Evolutionary conservation across 2,888 invertebrate genomes (phyloP), one percentile per base, ranked within the genome.

Genomic region (Tyria jacobaeae): DNA sequence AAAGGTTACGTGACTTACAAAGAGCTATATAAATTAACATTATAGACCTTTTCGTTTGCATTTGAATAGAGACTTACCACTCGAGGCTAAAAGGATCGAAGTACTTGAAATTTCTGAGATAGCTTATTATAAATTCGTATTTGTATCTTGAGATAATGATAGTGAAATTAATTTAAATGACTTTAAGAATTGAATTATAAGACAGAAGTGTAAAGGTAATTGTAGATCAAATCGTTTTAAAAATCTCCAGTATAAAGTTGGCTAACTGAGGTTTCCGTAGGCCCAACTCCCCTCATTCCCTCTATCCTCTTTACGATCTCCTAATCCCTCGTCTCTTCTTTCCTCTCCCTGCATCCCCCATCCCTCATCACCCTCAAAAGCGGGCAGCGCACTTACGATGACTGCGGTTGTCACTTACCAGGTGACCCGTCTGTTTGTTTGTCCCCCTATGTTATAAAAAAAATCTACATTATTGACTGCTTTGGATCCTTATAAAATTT

Each of bases 1-100:
- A 88, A 88, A 89, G 87, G 87, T 74, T 76, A 68, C 59, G 63
- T 81, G 68, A 69, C 65, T 74, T 79, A 89, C 87, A 90, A 89
- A 87, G 79, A 75, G 85, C 62, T 85, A 88, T 89, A 90, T 85
- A 90, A 91, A 92, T 92, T 90, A 89, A 90, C 89, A 90, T 87
- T 85, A 80, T 77, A 76, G 80, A 82, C 87, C 86, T 87, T 89
- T 89, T 85, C 83, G 80, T 86, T 84, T 79, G 80, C 85, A 87
- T 86, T 78, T 89, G 84, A 90, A 90, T 86, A 80, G 85, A 73
- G 58, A 62, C 63, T 61, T 65, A 24, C 58, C 72, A 75, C 81
- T 82, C 72, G 71, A 79, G 41, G 58, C 60, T 68, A 69, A 84
- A 83, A 78, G 81, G 82, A 84, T 87, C 80, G 80, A 84, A 83